Percentiles rank a stretch among this genome's conserved stretches.
These are phyloP conservation scores for Zygothrica quintamaculata DNA, from an alignment of 2,888 invertebrate species.

Conservation along the genomic window DNA sequence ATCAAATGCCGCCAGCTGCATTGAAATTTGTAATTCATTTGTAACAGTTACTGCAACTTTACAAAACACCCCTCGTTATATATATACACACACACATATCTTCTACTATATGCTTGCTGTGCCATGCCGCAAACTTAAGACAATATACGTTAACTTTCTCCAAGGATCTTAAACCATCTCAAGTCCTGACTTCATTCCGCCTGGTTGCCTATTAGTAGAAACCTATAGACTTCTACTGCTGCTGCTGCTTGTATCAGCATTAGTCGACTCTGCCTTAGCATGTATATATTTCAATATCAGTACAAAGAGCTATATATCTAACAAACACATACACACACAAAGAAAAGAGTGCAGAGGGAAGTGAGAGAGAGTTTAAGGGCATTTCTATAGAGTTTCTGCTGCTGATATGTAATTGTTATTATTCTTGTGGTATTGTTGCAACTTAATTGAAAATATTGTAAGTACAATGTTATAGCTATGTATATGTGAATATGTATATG, in stretches of 20 bases:
- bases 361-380: slow-evolving; percentile 45
- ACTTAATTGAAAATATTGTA: slow-evolving; percentile 79
- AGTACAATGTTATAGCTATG: slow-evolving; percentile 43
- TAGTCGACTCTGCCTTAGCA: slow-evolving; percentile 8
- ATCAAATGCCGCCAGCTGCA: too few relatives aligned
- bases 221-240: slow-evolving; percentile 40
- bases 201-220: slow-evolving; percentile 24
- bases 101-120: too few relatives aligned
- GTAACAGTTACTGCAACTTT: slow-evolving; percentile 29
- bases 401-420: slow-evolving; percentile 72
- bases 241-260: slow-evolving; percentile 16
- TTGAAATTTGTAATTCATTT: too few relatives aligned
- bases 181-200: slow-evolving; percentile 22
- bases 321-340: slow-evolving; percentile 3
- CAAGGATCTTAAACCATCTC: not conserved
- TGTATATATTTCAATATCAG: not conserved
- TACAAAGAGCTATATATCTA: too few relatives aligned
- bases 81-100: too few relatives aligned
- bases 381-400: slow-evolving; percentile 33
- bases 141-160: slow-evolving; percentile 27
- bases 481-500: slow-evolving; percentile 42
- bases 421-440: slow-evolving; percentile 75
- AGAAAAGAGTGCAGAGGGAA: too few relatives aligned
- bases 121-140: slow-evolving; percentile 33
- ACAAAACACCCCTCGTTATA: slow-evolving; percentile 7